Base-by-base conservation (phyloP, 1,140 invertebrate species). In the Battus philenor region DNA sequence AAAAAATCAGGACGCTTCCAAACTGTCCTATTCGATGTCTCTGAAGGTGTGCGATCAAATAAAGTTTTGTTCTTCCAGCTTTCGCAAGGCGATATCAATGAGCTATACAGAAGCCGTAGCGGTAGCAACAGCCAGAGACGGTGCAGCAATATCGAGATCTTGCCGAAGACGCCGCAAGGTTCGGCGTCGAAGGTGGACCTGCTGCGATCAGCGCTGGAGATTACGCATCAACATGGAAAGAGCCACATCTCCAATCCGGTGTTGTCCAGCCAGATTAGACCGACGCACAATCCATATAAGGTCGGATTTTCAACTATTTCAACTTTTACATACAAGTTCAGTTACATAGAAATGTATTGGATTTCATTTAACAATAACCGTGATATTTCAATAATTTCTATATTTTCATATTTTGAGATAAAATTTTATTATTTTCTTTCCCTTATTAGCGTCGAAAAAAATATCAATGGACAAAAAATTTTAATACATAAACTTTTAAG, bases 141-240 rank as follows among this genome's bases (percentile, higher is more conserved):
- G 4, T 87, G 87, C 50, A 89, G 88, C 49, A 87, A 87, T 59
- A 85, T 86, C 10, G 86, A 87, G 27, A 69, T 69, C 45, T 59
- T 64, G 4, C 67, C 63, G 1, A 69, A 69, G 43, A 61, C 62
- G 1, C 50, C 65, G 0, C 67, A 69, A 52, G 87, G 88, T 0
- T 90, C 88, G 12, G 87, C 88, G 5, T 91, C 90, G 8, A 91
- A 91, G 62, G 89, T 90, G 39, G 90, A 91, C 69, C 73, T 91
- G 26, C 70, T 91, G 8, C 86, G 89, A 30, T 91, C 90, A 6
- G 88, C 90, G 0, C 60, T 90, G 11, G 90, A 91, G 74, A 90
- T 91, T 51, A 90, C 88, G 62, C 86, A 90, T 60, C 75, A 81
- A 8, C 75, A 84, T 13, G 68, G 64, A 1, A 73, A 70, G 29